A percentile compares a stretch with the other conserved stretches of the same genome.
phyloP scores from a whole-genome alignment of 1,140 invertebrate genomes.

The Atta texana region DNA sequence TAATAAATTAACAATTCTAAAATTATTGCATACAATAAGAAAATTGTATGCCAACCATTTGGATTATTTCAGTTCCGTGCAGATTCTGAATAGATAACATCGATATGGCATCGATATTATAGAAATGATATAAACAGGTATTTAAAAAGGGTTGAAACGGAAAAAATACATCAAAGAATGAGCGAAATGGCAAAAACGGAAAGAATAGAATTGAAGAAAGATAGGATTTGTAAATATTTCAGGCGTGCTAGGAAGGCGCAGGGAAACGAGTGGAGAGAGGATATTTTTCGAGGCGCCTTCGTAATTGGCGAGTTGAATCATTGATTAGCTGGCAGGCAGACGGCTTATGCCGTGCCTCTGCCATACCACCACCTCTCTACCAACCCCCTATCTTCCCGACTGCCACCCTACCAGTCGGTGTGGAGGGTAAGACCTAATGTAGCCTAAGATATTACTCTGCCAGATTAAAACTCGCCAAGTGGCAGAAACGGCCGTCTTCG shows the following conservation, averaged over 20 bases:
- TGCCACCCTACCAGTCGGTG: constrained; percentile 43
- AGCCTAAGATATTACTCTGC: constrained; percentile 80
- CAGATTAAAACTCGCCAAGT: constrained; percentile 78
- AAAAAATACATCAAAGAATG: constrained; percentile 21
- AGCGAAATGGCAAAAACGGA: constrained; percentile 23
- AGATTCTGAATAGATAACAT: not conserved
- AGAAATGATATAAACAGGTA: not conserved
- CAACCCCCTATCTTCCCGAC: constrained; percentile 47
- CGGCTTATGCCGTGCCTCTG: constrained; percentile 74
- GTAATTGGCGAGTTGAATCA: constrained; percentile 83
- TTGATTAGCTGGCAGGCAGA: constrained; percentile 80
- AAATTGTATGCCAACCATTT: not conserved
- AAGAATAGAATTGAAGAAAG: constrained; percentile 68
- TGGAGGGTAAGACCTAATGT: constrained; percentile 74
- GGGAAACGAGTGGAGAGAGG: constrained; percentile 55
- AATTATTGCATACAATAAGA: not conserved
- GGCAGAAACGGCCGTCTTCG: constrained; percentile 52
- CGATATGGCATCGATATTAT: not conserved
- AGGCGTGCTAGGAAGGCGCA: constrained; percentile 53
- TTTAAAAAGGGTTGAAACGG: constrained; percentile 21
- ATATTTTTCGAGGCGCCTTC: constrained; percentile 79
- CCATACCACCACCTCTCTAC: constrained; percentile 51
- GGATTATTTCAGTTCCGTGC: not conserved
- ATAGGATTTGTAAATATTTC: constrained; percentile 76
- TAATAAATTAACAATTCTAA: not conserved